Conservation (phyloP, 2,113 vertebrate species). For the Aphyosemion australe region DNA sequence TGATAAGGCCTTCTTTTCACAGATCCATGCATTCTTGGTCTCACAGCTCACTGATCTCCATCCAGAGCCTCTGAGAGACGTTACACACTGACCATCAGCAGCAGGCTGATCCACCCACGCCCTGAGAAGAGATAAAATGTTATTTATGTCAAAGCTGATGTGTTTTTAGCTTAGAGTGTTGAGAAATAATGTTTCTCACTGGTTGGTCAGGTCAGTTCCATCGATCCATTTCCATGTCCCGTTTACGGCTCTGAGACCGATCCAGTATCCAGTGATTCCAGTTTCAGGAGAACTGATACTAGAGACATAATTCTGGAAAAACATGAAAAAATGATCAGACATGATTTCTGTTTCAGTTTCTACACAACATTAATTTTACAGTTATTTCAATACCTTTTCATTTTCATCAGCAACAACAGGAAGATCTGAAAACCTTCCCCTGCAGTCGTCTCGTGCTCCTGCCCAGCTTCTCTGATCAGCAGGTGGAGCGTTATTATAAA, state of each 20-base stretch:
- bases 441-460: neutral
- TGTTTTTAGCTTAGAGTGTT: neutral
- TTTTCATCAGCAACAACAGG: neutral
- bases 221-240: constrained; percentile 34
- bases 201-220: constrained; percentile 12
- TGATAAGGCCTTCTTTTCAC: neutral
- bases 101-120: too few species aligned
- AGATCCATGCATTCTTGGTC: too few species aligned
- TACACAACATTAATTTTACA: neutral
- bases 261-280: neutral
- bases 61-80: too few species aligned
- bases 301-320: neutral
- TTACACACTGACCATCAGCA: too few species aligned
- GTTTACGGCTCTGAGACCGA: constrained; percentile 32
- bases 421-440: constrained; percentile 4
- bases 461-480: fast-evolving
- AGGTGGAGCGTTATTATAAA: fast-evolving
- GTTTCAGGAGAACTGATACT: too few species aligned
- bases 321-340: neutral
- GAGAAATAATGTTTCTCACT: neutral
- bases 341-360: too few species aligned
- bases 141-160: too few species aligned
- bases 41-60: too few species aligned
- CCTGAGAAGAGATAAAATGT: too few species aligned
- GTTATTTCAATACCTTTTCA: constrained; percentile 1